Conservation (phyloP, 2,113 vertebrate genomes). For the Labrus mixtus region DNA sequence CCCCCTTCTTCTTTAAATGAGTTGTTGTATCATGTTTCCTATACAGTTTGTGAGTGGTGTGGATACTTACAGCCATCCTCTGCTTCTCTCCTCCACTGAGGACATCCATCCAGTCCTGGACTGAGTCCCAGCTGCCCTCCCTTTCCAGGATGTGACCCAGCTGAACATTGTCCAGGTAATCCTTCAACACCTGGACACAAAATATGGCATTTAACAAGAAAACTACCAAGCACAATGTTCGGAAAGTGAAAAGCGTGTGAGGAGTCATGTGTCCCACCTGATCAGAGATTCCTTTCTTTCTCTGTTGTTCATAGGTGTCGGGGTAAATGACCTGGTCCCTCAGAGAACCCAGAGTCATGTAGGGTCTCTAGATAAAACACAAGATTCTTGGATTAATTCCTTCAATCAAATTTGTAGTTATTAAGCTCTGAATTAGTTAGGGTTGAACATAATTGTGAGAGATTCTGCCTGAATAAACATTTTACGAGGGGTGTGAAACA, state of each 20-base stretch:
- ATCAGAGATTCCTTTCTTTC: conserved; percentile 93
- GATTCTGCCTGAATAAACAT: too few species aligned
- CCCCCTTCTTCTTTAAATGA: neutral
- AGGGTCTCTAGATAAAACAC: conserved; percentile 88
- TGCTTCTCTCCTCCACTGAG: conserved; percentile 99
- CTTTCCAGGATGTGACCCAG: conserved; percentile 94
- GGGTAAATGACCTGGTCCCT: conserved; percentile 99
- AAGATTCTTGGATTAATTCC: neutral
- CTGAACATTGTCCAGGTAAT: conserved; percentile 97
- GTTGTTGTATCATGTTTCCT: neutral
- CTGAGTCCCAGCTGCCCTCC: conserved; percentile 93
- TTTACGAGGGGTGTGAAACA: too few species aligned
- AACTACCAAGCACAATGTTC: neutral
- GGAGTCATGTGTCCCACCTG: conserved; percentile 78
- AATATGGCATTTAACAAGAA: neutral
- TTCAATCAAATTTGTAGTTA: neutral
- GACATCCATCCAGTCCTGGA: conserved; percentile 99
- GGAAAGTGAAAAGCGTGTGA: neutral
- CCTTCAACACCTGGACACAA: conserved; percentile 91
- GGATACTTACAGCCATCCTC: conserved; percentile 93
- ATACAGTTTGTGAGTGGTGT: neutral
- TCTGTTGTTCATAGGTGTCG: conserved; percentile 92
- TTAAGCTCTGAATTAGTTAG: too few species aligned
- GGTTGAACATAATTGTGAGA: too few species aligned
- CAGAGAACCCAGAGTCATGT: conserved; percentile 96